Evolutionary conservation across 2,797 vertebrate genomes (phyloP).

Genomic region (Leptatherina wallacei): DNA sequence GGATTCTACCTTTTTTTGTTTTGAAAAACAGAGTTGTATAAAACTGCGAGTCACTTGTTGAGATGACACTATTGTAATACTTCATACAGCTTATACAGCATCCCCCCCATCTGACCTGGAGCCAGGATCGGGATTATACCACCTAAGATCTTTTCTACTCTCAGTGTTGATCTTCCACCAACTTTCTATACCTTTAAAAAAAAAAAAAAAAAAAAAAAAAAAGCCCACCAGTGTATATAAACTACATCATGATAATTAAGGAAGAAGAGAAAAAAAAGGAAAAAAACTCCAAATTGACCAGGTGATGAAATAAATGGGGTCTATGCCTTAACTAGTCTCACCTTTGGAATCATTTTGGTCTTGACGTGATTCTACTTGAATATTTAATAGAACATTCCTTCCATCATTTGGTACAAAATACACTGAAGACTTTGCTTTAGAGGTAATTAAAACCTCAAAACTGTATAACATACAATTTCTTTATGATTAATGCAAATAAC

Average conservation of each 20-base stretch:
- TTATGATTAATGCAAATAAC: too few species aligned
- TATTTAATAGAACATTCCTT: too few species aligned
- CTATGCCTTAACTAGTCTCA: too few species aligned
- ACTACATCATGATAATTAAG: neutral
- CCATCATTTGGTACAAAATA: too few species aligned
- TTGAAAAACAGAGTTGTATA: neutral
- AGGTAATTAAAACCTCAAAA: too few species aligned
- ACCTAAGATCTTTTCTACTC: conserved; percentile 36
- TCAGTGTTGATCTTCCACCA: neutral
- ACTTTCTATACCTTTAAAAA: conserved; percentile 30
- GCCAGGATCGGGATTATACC: conserved; percentile 31
- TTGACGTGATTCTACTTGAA: too few species aligned
- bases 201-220: neutral
- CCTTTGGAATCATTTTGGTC: too few species aligned
- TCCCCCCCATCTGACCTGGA: conserved; percentile 5
- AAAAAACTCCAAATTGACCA: too few species aligned
- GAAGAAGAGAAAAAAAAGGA: neutral
- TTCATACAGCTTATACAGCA: neutral
- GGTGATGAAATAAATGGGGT: too few species aligned
- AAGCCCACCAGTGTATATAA: neutral
- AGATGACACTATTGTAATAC: neutral
- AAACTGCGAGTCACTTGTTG: neutral
- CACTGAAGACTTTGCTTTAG: too few species aligned
- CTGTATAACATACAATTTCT: too few species aligned
- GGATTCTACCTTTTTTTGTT: neutral